phyloP scores from a whole-genome alignment of 2,888 invertebrate species.

The Zeuzera pyrina region DNA sequence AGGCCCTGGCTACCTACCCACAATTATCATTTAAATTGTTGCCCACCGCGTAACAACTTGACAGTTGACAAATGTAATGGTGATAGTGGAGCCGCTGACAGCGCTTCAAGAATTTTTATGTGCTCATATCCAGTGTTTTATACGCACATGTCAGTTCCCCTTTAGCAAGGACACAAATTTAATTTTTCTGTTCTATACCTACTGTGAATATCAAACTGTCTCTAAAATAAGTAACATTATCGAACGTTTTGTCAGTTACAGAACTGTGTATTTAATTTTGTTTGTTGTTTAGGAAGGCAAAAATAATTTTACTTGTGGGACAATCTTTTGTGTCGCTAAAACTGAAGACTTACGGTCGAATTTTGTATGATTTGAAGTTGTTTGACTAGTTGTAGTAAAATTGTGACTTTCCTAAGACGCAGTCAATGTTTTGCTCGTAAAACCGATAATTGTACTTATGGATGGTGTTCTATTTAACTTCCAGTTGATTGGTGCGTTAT shows the following conservation, averaged over 20 bases:
- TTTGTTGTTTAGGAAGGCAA: no score
- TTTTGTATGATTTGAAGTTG: no score
- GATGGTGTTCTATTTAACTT: constrained; percentile 60
- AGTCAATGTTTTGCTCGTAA: constrained; percentile 61
- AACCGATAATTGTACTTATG: constrained; percentile 55
- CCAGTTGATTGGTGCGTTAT: constrained; percentile 49
- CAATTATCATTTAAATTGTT: constrained; percentile 71
- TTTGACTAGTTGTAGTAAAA: no score
- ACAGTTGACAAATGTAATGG: constrained; percentile 71
- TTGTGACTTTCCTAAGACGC: no score
- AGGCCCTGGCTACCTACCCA: constrained; percentile 36
- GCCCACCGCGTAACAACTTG: constrained; percentile 57
- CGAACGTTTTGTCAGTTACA: no score
- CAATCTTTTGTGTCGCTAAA: no score
- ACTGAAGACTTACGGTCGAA: no score
- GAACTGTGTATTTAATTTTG: no score
- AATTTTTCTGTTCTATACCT: no score
- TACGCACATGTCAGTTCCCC: constrained; percentile 58
- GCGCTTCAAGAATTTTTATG: constrained; percentile 68
- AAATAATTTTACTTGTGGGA: no score
- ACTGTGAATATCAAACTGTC: no score
- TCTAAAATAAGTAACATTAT: no score
- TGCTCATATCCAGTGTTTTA: constrained; percentile 67
- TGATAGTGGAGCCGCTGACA: constrained; percentile 55
- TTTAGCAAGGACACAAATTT: constrained; percentile 19